Evolutionary conservation across 2,113 vertebrate species (phyloP).

Genomic region (Ptilorrhoa leucosticta): DNA sequence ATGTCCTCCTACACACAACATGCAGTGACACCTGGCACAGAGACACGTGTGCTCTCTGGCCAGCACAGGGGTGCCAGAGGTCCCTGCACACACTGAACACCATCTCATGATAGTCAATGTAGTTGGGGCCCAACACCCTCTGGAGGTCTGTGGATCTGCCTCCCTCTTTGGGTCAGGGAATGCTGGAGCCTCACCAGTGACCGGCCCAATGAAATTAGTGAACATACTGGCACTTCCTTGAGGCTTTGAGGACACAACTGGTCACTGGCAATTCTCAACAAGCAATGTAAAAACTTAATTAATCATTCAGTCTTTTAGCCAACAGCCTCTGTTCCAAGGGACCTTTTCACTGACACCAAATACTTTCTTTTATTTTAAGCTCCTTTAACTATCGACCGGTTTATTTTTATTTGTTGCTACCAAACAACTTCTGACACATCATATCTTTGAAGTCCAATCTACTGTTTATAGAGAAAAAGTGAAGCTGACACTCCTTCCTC

Average conservation of each 20-base stretch:
- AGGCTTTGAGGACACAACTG: neutral
- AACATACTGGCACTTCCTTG: neutral
- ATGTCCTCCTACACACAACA: accelerated
- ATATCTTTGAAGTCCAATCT: neutral
- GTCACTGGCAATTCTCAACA: neutral
- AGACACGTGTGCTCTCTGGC: neutral
- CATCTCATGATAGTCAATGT: accelerated
- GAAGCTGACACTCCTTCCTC: neutral
- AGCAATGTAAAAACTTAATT: neutral
- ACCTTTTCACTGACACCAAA: neutral
- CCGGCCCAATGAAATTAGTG: neutral
- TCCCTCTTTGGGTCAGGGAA: neutral
- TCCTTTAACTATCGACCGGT: neutral
- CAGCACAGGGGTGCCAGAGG: neutral
- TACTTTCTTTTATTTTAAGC: neutral
- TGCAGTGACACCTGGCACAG: neutral
- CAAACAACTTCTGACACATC: neutral
- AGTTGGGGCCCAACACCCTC: accelerated
- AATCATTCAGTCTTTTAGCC: neutral
- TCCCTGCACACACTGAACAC: neutral
- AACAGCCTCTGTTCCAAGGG: neutral
- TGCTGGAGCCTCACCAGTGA: neutral
- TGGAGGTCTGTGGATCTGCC: no score
- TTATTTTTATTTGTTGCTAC: neutral
- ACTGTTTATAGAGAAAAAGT: neutral